Evolutionary conservation across 2,113 vertebrate genomes (phyloP).

Genomic region (Sturnus vulgaris): DNA sequence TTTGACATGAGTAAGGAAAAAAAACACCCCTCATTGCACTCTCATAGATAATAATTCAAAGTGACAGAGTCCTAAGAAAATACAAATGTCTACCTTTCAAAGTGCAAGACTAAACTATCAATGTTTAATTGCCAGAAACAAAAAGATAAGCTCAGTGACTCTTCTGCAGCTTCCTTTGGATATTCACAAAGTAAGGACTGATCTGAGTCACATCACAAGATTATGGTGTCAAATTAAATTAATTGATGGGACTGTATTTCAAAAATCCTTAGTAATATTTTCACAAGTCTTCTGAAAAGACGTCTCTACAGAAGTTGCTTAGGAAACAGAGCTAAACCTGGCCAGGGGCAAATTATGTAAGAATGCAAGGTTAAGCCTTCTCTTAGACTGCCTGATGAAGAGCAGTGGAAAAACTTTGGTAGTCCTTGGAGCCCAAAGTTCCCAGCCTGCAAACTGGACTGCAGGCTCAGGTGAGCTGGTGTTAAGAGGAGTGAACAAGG

Average conservation of each 20-base stretch:
- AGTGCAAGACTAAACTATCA: not conserved
- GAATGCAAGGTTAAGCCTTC: not conserved
- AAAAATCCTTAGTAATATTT: not conserved
- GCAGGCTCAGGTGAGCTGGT: not conserved
- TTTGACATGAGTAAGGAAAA: not conserved
- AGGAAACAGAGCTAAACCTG: not conserved
- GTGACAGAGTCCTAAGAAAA: not conserved
- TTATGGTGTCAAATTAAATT: not conserved
- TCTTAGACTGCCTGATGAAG: not conserved
- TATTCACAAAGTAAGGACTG: not conserved
- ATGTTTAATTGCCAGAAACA: not conserved
- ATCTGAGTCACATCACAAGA: not conserved
- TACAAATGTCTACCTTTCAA: not conserved
- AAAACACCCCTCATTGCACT: not conserved
- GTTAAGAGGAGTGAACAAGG: not conserved
- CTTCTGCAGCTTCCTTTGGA: not conserved
- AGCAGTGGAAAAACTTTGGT: not conserved
- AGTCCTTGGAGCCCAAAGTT: not conserved
- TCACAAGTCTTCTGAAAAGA: not conserved
- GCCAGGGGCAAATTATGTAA: not conserved
- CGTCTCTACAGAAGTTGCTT: not conserved
- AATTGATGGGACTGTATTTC: not conserved
- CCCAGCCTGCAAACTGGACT: not conserved
- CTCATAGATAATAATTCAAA: not conserved
- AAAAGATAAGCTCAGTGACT: not conserved